Conservation (phyloP, 2,888 invertebrate genomes). For the Trissoscelio sp. region DNA sequence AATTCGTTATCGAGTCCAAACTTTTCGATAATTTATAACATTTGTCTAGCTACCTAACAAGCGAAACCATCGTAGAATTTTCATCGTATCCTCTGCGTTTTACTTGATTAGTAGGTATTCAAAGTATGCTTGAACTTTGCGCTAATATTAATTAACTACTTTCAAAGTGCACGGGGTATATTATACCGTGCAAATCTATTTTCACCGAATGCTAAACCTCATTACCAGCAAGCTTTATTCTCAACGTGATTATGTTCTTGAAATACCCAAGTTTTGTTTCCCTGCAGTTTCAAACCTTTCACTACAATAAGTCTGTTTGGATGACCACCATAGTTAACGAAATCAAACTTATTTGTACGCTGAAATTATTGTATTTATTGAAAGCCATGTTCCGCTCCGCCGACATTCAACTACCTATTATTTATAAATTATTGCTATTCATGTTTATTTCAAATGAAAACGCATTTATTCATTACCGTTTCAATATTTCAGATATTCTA, state of each 20-base stretch:
- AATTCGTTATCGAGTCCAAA: conserved; percentile 34
- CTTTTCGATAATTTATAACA: conserved; percentile 43
- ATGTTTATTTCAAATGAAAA: too few relatives aligned
- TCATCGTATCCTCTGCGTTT: conserved; percentile 4
- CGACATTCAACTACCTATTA: background rate
- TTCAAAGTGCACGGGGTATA: conserved; percentile 14
- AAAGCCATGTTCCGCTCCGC: conserved; percentile 1
- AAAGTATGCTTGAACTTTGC: conserved; percentile 22
- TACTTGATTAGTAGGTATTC: conserved; percentile 32
- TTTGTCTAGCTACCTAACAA: conserved; percentile 20
- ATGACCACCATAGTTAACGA: conserved; percentile 20
- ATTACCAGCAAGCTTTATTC: background rate
- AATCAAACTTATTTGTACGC: conserved; percentile 20
- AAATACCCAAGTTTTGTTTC: too few relatives aligned
- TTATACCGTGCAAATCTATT: conserved; percentile 25
- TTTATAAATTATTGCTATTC: background rate
- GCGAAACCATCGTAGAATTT: background rate
- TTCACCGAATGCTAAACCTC: conserved; percentile 10
- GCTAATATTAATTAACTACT: conserved; percentile 44
- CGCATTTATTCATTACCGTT: too few relatives aligned
- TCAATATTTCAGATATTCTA: too few relatives aligned
- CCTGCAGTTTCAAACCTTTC: background rate
- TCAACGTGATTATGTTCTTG: too few relatives aligned
- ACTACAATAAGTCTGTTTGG: background rate
- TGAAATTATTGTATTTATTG: conserved; percentile 16